A percentile compares a stretch with the other conserved stretches of the same genome.
phyloP scores from a whole-genome alignment of 2,113 vertebrate species.

The Salvator merianae region DNA sequence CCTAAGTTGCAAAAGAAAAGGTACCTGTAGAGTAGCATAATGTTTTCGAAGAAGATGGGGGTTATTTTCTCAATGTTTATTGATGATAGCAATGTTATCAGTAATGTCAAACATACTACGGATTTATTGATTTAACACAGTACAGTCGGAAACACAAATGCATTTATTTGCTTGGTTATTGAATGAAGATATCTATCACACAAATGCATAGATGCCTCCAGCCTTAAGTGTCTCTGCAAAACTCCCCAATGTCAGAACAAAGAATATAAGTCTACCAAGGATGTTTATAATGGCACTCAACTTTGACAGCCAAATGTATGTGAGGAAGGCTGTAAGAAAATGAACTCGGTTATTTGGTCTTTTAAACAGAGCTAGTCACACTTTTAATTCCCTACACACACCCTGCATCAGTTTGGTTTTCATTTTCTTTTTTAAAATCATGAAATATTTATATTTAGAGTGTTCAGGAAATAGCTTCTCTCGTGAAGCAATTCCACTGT shows the following conservation, averaged over 20 bases:
- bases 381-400: neutral
- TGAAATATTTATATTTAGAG: neutral
- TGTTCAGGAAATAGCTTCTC: slow-evolving; percentile 36
- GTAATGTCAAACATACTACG: neutral
- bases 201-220: neutral
- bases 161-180: neutral
- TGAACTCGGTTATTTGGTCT: neutral
- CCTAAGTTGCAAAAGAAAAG: too few relatives aligned
- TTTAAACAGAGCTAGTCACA: slow-evolving; percentile 1
- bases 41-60: neutral
- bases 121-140: slow-evolving; percentile 12
- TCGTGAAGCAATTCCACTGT: slow-evolving; percentile 1
- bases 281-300: neutral
- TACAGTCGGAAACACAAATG: neutral
- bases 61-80: neutral
- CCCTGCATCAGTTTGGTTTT: neutral
- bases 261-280: fast-evolving
- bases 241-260: neutral
- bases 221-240: fast-evolving
- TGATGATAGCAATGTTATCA: neutral
- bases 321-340: neutral
- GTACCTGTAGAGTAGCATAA: neutral
- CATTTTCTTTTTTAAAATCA: neutral
- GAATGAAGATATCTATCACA: neutral
- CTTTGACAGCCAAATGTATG: neutral